Base-by-base conservation (phyloP, 2,888 invertebrate species). In the Thecocarcelia acutangulata region DNA sequence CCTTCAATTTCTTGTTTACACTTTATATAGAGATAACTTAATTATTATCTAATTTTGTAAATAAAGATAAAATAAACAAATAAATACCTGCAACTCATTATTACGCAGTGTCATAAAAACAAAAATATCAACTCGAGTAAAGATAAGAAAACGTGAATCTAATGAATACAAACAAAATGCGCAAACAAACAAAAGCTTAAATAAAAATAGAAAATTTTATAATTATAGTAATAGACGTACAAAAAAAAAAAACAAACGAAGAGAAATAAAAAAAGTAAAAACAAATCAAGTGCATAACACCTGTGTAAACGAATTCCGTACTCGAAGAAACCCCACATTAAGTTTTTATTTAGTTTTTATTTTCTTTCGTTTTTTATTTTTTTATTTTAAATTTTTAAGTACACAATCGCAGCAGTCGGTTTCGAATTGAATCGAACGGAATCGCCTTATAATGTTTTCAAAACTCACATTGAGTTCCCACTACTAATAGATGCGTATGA, bases 281-380 rank as follows among this genome's bases (percentile, higher is more conserved):
- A 2, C 50, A 76, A 82, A 78, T 78, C 82, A 82, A 78, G 82
- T 82, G 74, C 82, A 82, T 63, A 82, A 82, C 82, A 82, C 82
- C 82, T 82, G 82, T 82, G 82, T 74, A 82, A 82, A 82, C 70
- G 74, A 59, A n/a, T 61, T 69, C 37, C 44, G 33, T 59, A 50
- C 48, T 54, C 33, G 13, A 2, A 33, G 5, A 59, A 64, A 46
- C 42, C 59, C 58, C 50, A n/a, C 58, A 68, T 61, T 54, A 42
- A 52, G 28, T 33, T 48, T 42, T 59, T 1, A 19, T 21, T 21
- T n/a, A 3, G 28, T 3, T 46, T 63, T 17, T 46, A 12, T 19
- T 44, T 69, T 50, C 44, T 61, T 24, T 24, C 5, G 1, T 28
- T 3, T 15, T 52, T 52, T 52, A 40, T 58, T 37, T 17, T 37